Conservation (phyloP, 2,113 vertebrate genomes). For the Canis aureus region DNA sequence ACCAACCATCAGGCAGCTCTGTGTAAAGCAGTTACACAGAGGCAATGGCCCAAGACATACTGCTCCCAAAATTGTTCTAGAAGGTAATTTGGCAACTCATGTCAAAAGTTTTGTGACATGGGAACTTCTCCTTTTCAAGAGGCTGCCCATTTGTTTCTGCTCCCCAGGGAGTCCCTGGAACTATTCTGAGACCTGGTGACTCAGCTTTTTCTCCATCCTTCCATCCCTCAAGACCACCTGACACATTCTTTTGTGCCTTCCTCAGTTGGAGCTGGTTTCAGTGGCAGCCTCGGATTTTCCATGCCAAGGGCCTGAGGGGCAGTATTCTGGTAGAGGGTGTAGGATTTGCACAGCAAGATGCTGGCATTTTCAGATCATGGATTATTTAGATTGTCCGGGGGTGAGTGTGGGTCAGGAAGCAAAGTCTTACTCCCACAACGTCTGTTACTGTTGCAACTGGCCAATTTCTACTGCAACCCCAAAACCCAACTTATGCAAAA, state of each 20-base stretch:
- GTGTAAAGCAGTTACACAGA: neutral
- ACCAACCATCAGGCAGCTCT: too few relatives aligned
- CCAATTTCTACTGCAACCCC: neutral
- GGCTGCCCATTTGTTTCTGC: neutral
- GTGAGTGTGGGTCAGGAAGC: too few relatives aligned
- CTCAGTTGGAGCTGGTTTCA: neutral
- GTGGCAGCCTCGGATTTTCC: neutral
- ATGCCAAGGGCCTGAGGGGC: neutral
- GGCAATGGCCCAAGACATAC: neutral
- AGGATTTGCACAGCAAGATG: neutral
- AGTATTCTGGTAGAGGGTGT: rapidly evolving
- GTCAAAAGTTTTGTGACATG: neutral
- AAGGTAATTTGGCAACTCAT: neutral
- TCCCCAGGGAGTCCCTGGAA: neutral
- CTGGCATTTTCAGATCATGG: neutral
- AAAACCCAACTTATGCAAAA: neutral
- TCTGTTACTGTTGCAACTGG: too few relatives aligned
- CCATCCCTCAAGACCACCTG: neutral
- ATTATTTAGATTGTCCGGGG: neutral
- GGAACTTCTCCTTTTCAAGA: neutral
- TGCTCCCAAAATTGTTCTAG: neutral
- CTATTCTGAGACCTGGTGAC: neutral
- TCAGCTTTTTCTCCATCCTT: neutral
- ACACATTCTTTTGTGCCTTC: neutral
- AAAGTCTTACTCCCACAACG: neutral